Evolutionary conservation across 1,140 invertebrate species (phyloP).

Genomic region (Scaptomyza montana): DNA sequence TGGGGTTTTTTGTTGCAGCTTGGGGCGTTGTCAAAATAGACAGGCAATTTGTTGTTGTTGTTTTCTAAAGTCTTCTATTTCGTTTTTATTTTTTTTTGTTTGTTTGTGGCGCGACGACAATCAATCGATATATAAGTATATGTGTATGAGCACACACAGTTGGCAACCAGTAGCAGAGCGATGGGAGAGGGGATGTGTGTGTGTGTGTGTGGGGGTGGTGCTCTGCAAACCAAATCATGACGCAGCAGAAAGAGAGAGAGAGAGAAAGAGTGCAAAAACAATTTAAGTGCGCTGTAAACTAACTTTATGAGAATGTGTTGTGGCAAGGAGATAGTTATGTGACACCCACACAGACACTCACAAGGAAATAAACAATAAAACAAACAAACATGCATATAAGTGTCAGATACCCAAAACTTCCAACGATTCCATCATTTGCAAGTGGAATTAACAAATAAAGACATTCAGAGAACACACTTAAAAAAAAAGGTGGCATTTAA

Average conservation of each 20-base stretch:
- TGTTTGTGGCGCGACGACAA: conserved; percentile 38
- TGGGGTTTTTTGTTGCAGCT: background rate
- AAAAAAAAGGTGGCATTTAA: too few relatives aligned
- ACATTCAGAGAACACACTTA: too few relatives aligned
- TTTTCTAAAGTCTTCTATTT: conserved; percentile 27
- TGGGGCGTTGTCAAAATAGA: conserved; percentile 56
- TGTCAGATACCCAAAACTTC: background rate
- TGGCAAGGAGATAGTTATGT: background rate
- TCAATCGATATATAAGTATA: conserved; percentile 33
- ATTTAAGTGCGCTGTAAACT: too few relatives aligned
- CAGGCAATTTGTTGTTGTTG: conserved; percentile 46
- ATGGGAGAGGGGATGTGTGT: too few relatives aligned
- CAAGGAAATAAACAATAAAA: background rate
- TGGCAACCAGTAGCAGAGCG: conserved; percentile 31
- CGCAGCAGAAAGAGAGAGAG: conserved; percentile 18
- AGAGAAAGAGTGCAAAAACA: too few relatives aligned
- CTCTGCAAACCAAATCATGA: conserved; percentile 6
- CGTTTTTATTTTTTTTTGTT: conserved; percentile 14
- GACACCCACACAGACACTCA: too few relatives aligned
- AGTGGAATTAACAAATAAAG: too few relatives aligned
- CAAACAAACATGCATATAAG: background rate
- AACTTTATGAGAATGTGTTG: too few relatives aligned
- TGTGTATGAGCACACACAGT: conserved; percentile 9
- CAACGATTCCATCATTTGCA: too few relatives aligned
- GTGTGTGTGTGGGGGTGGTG: background rate